These are phyloP conservation scores for Campylomormyrus tamandua DNA, from an alignment of 2,113 vertebrate genomes.

Conservation along the genomic window DNA sequence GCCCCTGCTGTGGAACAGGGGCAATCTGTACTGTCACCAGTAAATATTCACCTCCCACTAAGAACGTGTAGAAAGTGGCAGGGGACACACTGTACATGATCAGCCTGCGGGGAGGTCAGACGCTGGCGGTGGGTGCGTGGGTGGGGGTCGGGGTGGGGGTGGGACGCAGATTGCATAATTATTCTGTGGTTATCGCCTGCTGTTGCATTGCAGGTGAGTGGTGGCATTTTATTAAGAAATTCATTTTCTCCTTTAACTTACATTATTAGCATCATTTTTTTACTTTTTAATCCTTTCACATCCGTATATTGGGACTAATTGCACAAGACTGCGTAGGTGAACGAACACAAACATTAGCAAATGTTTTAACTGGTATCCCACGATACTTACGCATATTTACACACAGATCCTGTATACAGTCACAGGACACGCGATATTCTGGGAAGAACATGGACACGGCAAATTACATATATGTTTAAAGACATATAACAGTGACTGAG, in stretches of 20 bases:
- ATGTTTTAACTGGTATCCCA: neutral
- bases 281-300: neutral
- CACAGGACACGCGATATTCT: neutral
- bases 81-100: too few relatives aligned
- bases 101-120: too few relatives aligned
- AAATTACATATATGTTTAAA: constrained; percentile 37
- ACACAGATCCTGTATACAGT: neutral
- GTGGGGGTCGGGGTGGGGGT: too few relatives aligned
- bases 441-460: neutral
- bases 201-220: neutral
- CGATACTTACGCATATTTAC: neutral
- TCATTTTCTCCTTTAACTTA: neutral
- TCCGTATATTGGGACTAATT: neutral
- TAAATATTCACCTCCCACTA: too few relatives aligned
- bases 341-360: neutral
- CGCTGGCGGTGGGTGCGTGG: too few relatives aligned
- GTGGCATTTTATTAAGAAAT: neutral
- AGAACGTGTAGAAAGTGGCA: too few relatives aligned
- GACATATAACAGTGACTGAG: neutral
- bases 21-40: too few relatives aligned
- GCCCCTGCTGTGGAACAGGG: too few relatives aligned
- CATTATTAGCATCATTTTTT: neutral
- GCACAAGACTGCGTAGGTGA: neutral
- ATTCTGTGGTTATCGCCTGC: too few relatives aligned
- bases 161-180: neutral